Evolutionary conservation across 92 coral and sea anemone species (phyloP).

Genomic region (Porites cylindrica): DNA sequence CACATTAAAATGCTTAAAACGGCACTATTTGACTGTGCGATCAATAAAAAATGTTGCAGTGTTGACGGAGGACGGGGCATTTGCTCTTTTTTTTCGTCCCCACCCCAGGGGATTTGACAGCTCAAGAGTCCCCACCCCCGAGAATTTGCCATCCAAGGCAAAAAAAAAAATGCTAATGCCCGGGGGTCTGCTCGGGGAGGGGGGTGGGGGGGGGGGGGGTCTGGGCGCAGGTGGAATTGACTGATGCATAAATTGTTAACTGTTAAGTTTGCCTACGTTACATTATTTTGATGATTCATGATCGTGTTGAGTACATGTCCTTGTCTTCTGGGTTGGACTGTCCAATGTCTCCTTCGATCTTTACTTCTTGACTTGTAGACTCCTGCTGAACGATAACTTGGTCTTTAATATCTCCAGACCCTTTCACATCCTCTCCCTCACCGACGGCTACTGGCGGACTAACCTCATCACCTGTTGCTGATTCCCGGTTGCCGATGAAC

Average conservation of each 20-base stretch:
- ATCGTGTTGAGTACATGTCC: constrained; percentile 94
- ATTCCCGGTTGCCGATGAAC: neutral
- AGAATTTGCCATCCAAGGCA: no score
- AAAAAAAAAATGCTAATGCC: no score
- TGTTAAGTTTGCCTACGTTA: neutral
- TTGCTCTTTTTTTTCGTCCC: no score
- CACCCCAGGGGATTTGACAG: no score
- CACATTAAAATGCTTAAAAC: no score
- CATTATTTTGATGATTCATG: constrained; percentile 25
- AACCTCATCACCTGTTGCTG: neutral
- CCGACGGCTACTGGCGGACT: neutral
- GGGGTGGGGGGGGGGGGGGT: no score
- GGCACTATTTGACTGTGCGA: no score
- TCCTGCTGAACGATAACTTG: constrained; percentile 36
- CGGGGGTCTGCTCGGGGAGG: no score
- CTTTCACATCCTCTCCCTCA: neutral
- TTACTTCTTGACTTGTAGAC: neutral
- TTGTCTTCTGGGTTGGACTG: constrained; percentile 97
- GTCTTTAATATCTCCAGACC: constrained; percentile 7
- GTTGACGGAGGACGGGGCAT: no score
- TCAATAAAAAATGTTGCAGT: no score
- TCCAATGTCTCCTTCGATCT: constrained; percentile 83
- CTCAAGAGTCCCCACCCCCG: no score
- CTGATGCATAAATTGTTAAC: neutral
- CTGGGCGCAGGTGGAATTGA: no score